These are phyloP conservation scores for Rhodophaea formosa DNA, from an alignment of 2,888 invertebrate species.

Conservation along the genomic window DNA sequence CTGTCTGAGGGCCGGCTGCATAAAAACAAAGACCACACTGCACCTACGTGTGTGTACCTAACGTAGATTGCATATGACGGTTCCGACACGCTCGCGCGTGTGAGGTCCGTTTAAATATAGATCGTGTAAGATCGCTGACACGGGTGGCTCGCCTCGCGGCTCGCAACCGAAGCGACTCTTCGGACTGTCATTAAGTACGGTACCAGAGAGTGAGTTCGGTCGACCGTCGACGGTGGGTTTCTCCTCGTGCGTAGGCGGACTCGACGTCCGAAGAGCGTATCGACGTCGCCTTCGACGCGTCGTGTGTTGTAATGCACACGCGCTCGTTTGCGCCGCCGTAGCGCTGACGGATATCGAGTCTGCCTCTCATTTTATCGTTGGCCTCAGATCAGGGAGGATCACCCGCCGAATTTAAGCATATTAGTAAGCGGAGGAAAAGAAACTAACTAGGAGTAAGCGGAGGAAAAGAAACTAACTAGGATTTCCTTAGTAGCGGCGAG, in stretches of 20 bases:
- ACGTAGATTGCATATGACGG: constrained; percentile 29
- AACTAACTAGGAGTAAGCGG: too few species aligned
- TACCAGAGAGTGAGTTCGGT: too few species aligned
- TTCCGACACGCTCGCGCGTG: constrained; percentile 18
- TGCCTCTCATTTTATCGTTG: constrained; percentile 41
- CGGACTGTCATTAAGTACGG: too few species aligned
- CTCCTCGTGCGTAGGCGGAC: constrained; percentile 27
- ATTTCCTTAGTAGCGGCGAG: too few species aligned
- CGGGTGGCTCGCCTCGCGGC: too few species aligned
- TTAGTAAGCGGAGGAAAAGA: too few species aligned
- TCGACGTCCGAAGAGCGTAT: constrained; percentile 35
- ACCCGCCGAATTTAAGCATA: too few species aligned
- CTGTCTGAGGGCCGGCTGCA: constrained; percentile 15
- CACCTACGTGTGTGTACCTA: neutral
- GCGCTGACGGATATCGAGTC: constrained; percentile 36
- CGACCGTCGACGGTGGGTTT: too few species aligned
- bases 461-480: constrained; percentile 73
- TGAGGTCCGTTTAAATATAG: too few species aligned
- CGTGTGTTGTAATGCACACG: constrained; percentile 3
- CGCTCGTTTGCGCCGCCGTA: constrained; percentile 24
- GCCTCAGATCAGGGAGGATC: constrained; percentile 53
- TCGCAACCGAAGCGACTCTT: too few species aligned
- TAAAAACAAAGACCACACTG: constrained; percentile 32
- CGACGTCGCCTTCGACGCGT: constrained; percentile 32
- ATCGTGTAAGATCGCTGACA: too few species aligned